A percentile compares a stretch with the other conserved stretches of the same genome.
Evolutionary conservation across 1,140 invertebrate genomes (phyloP).

Genomic region (Eubasilissa regina): DNA sequence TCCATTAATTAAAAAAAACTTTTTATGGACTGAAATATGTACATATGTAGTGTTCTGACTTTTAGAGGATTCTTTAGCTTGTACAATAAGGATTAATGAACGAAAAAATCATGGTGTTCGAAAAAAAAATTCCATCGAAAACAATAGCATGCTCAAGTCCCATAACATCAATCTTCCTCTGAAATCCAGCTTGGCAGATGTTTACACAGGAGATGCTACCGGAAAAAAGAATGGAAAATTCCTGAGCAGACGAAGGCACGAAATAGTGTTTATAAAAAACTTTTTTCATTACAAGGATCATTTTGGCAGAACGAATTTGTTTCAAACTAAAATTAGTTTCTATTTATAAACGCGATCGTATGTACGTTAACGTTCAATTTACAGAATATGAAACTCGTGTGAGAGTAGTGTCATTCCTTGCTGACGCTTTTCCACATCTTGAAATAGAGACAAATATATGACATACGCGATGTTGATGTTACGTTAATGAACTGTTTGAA

Average conservation of each 20-base stretch:
- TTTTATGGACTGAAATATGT: no score
- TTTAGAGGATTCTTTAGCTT: no score
- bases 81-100: background rate
- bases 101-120: background rate
- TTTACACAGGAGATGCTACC: conserved; percentile 23
- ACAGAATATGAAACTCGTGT: no score
- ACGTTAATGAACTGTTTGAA: no score
- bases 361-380: no score
- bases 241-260: background rate
- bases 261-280: conserved; percentile 22
- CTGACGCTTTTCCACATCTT: no score
- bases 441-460: no score
- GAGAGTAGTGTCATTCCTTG: no score
- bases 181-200: conserved; percentile 8
- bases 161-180: conserved; percentile 30
- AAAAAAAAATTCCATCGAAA: background rate
- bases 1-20: no score
- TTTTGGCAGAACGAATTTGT: conserved; percentile 21
- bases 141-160: conserved; percentile 19
- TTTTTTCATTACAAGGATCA: conserved; percentile 28
- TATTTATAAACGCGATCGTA: background rate
- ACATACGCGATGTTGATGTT: no score
- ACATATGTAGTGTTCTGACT: no score
- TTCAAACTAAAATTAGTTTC: conserved; percentile 3
- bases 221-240: conserved; percentile 14